Conservation (phyloP, 2,113 vertebrate genomes). For the Climacteris rufus region DNA sequence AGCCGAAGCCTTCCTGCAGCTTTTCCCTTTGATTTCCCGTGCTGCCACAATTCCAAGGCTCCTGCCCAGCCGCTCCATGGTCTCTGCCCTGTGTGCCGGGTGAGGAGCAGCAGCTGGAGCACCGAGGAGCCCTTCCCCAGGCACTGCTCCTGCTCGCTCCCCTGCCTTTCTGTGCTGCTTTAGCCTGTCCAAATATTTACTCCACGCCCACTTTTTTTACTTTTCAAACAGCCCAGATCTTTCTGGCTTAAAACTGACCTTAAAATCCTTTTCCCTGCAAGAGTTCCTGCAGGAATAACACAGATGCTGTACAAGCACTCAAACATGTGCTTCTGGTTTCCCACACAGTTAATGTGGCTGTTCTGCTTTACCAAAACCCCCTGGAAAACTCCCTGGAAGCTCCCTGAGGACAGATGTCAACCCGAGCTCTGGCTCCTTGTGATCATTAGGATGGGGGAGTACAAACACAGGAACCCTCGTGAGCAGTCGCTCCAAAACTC, state of each 20-base stretch:
- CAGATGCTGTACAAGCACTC: not conserved
- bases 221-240: not conserved
- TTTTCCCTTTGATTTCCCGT: not conserved
- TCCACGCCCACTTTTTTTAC: too few species aligned
- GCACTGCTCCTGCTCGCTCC: accelerated
- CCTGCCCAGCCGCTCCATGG: not conserved
- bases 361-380: not conserved
- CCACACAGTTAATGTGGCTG: not conserved
- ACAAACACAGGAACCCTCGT: not conserved
- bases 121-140: not conserved
- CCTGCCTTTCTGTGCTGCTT: not conserved
- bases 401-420: not conserved
- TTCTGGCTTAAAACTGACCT: not conserved
- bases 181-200: not conserved
- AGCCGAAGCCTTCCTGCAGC: not conserved
- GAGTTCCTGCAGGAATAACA: not conserved
- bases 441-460: not conserved
- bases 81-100: accelerated
- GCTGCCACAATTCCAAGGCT: not conserved
- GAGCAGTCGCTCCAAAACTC: not conserved
- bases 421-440: not conserved
- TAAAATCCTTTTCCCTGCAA: not conserved
- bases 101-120: not conserved
- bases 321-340: not conserved
- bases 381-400: not conserved